Percentiles rank a stretch among this genome's conserved stretches.
Evolutionary conservation across 64 coral and sea anemone species (phyloP).

Genomic region (Cladopsammia gracilis): DNA sequence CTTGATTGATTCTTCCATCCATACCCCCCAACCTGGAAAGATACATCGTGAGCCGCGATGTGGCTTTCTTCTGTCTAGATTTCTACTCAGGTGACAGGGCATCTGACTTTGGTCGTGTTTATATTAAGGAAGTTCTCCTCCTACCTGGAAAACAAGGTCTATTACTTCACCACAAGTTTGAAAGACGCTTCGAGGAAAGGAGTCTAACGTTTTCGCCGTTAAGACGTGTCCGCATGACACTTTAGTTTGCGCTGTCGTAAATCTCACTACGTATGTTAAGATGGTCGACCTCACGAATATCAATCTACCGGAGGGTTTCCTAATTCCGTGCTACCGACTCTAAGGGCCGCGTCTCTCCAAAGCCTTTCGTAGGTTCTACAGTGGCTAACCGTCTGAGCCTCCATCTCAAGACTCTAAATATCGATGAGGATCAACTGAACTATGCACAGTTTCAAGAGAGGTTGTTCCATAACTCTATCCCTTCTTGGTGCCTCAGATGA

Average conservation of each 20-base stretch:
- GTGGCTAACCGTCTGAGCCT: slow-evolving; percentile 11
- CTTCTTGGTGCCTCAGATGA: slow-evolving; percentile 17
- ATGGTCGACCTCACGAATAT: no score
- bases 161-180: not conserved
- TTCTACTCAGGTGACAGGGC: no score
- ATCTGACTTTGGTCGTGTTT: no score
- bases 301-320: no score
- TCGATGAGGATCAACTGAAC: slow-evolving; percentile 4
- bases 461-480: slow-evolving; percentile 41
- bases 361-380: slow-evolving; percentile 11
- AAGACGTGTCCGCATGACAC: not conserved
- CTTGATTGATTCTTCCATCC: no score
- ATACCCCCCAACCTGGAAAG: no score
- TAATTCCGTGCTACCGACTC: no score
- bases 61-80: no score
- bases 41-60: no score
- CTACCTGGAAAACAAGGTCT: not conserved
- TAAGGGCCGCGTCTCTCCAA: not conserved
- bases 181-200: no score
- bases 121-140: not conserved
- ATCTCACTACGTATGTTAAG: not conserved
- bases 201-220: not conserved
- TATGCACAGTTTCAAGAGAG: slow-evolving; percentile 35
- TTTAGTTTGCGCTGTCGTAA: not conserved
- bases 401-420: not conserved